These are phyloP conservation scores for Carcharodon carcharias DNA, from an alignment of 2,797 vertebrate species.

Conservation along the genomic window DNA sequence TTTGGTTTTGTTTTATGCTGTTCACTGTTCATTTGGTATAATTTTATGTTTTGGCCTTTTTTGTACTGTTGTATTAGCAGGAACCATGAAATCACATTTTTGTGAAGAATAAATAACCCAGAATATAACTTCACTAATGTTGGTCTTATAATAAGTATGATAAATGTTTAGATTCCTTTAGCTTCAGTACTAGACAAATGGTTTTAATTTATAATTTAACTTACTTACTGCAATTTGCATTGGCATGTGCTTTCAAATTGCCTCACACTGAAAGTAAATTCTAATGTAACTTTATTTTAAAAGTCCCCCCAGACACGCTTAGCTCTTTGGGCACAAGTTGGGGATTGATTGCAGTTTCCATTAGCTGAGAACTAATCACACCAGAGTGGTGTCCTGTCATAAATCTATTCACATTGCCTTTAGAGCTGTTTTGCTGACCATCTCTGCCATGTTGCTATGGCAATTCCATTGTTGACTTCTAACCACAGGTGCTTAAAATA, in stretches of 20 bases:
- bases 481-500: constrained; percentile 54
- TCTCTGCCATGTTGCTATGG: constrained; percentile 53
- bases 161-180: background rate
- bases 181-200: background rate
- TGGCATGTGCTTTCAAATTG: background rate
- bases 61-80: background rate
- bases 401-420: constrained; percentile 51
- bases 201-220: background rate
- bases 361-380: constrained; percentile 38
- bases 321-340: background rate
- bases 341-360: constrained; percentile 19
- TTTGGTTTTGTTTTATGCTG: background rate
- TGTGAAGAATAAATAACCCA: background rate
- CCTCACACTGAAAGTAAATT: background rate
- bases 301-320: background rate
- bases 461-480: constrained; percentile 45
- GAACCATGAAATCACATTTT: background rate
- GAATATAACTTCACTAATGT: background rate
- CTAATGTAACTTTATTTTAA: background rate
- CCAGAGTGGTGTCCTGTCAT: constrained; percentile 44
- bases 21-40: background rate
- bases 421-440: constrained; percentile 39
- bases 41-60: background rate
- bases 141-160: background rate
- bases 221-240: background rate